These are phyloP conservation scores for Atractosteus spatula DNA, from an alignment of 2,113 vertebrate genomes.

Conservation along the genomic window DNA sequence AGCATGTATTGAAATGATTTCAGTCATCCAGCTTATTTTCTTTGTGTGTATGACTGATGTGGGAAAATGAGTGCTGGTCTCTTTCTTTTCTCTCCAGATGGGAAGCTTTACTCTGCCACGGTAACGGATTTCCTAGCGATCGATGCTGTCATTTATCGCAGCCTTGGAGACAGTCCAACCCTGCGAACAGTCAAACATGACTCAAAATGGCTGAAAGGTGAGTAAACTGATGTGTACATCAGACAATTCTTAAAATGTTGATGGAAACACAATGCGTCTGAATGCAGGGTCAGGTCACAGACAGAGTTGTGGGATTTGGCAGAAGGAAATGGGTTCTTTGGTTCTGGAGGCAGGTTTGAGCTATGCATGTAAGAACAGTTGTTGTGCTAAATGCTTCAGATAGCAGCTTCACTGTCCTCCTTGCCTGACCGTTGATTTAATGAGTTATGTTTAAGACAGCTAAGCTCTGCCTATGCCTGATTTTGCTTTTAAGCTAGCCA, in stretches of 20 bases:
- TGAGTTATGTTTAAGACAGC: too few relatives aligned
- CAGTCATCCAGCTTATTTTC: conserved; percentile 27
- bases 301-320: not conserved
- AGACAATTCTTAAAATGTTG: not conserved
- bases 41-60: conserved; percentile 29
- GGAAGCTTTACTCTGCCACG: conserved; percentile 96
- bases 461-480: too few relatives aligned
- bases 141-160: conserved; percentile 96
- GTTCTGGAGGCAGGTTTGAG: not conserved
- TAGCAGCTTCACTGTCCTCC: not conserved
- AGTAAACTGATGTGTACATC: conserved; percentile 36
- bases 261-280: not conserved
- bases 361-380: not conserved
- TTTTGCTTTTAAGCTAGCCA: too few relatives aligned
- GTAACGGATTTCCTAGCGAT: conserved; percentile 98
- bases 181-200: conserved; percentile 97
- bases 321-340: not conserved
- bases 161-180: conserved; percentile 95
- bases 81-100: conserved; percentile 67
- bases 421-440: not conserved
- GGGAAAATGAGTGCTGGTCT: conserved; percentile 29
- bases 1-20: conserved; percentile 28
- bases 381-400: not conserved
- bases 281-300: not conserved
- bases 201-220: conserved; percentile 99